phyloP scores from a whole-genome alignment of 2,888 invertebrate species.

The Thalpophila matura region DNA sequence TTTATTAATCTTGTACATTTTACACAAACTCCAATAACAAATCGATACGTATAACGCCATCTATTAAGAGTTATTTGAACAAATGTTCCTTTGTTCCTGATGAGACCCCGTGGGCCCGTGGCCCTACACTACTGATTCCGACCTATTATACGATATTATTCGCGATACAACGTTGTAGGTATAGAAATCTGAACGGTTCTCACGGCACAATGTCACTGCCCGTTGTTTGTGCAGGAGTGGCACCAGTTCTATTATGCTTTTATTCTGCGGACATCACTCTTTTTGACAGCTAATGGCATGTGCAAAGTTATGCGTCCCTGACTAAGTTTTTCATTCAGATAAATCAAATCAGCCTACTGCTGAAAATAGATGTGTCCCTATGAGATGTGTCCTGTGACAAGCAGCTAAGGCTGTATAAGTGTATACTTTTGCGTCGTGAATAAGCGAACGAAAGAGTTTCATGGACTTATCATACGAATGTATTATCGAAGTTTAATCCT shows the following conservation, averaged over 20 bases:
- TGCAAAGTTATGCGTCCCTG: constrained; percentile 6
- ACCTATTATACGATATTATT: constrained; percentile 43
- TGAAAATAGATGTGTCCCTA: background rate
- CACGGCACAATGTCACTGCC: constrained; percentile 35
- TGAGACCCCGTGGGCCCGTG: no score
- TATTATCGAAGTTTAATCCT: background rate
- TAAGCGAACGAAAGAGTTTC: no score
- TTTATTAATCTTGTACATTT: no score
- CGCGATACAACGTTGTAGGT: constrained; percentile 32
- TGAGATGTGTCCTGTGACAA: no score
- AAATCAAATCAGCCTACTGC: background rate
- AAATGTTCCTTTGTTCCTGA: no score
- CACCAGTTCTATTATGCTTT: constrained; percentile 22
- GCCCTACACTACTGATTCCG: no score
- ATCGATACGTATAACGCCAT: no score
- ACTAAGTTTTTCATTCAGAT: background rate
- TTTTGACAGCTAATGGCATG: constrained; percentile 7
- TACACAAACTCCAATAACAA: no score
- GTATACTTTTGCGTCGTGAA: no score
- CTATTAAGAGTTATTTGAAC: no score
- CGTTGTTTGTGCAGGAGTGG: constrained; percentile 36
- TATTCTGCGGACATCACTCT: constrained; percentile 27
- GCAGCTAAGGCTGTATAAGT: no score
- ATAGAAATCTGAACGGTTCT: constrained; percentile 33
- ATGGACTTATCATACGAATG: no score